A percentile compares a stretch with the other conserved stretches of the same genome.
Evolutionary conservation across 2,797 vertebrate species (phyloP).

Genomic region (Parambassis ranga): DNA sequence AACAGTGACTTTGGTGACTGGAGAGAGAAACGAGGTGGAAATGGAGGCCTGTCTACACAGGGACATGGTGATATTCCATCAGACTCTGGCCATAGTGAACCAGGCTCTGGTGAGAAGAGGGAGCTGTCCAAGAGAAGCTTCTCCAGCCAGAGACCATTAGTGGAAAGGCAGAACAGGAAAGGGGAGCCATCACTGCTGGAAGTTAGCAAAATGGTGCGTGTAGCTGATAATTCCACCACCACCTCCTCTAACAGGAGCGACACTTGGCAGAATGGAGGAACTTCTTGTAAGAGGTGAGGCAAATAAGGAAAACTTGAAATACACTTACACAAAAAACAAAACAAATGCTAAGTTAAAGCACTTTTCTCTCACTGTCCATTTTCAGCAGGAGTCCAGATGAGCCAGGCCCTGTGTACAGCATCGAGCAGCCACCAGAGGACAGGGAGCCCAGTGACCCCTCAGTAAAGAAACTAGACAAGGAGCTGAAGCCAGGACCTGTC

Average conservation of each 20-base stretch:
- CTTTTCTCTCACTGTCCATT: background rate
- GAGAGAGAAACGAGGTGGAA: constrained; percentile 83
- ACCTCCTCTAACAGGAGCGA: constrained; percentile 79
- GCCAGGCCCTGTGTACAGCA: constrained; percentile 75
- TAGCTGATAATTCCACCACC: constrained; percentile 73
- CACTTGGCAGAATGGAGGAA: constrained; percentile 87
- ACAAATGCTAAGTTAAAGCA: background rate
- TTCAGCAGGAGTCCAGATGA: constrained; percentile 87
- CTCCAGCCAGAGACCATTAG: constrained; percentile 93
- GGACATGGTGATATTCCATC: constrained; percentile 71
- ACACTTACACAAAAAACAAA: background rate
- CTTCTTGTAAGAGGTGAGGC: constrained; percentile 87
- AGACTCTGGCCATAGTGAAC: constrained; percentile 79
- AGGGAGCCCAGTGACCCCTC: constrained; percentile 68
- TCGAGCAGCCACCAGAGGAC: constrained; percentile 84
- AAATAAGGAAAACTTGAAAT: background rate
- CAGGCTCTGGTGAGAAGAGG: constrained; percentile 86
- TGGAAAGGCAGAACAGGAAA: constrained; percentile 94
- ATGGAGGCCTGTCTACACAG: constrained; percentile 42
- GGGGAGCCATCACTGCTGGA: constrained; percentile 85
- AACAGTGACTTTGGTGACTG: constrained; percentile 95
- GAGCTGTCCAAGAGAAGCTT: constrained; percentile 97
- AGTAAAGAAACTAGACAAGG: constrained; percentile 88
- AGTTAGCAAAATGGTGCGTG: constrained; percentile 82
- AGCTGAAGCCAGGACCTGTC: constrained; percentile 77